Evolutionary conservation across 2,113 vertebrate genomes (phyloP), one percentile per base, ranked within the genome.

Genomic region (Cyrtonyx montezumae): DNA sequence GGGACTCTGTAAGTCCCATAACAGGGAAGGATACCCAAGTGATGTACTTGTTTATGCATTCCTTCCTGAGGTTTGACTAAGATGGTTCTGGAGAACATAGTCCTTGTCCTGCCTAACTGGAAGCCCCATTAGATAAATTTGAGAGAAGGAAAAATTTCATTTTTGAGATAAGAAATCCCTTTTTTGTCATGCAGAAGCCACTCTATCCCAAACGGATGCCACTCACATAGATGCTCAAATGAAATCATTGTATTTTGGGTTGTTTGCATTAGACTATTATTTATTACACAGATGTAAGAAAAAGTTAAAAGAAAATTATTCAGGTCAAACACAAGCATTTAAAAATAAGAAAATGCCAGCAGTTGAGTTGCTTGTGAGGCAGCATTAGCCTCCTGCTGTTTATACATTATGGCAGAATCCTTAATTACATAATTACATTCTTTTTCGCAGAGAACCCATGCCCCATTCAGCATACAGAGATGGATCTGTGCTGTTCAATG

Each of bases 1-100:
- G 53, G 45, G n/a, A 15, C 0, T 17, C 51, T 30, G 23, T 42
- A 59, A 40, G 25, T 17, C 13, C 79, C 73, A 10, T 0, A 1
- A 5, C 8, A 37, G 11, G 74, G 70, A 68, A 13, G 58, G 74
- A n/a, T 25, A 9, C 13, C 12, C n/a, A 42, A 32, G 59, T 59
- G 12, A 46, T 23, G 51, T 5, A 51, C 56, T 12, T 11, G 10
- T 12, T 30, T 43, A 45, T 43, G 71, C 45, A 45, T 42, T 42
- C 40, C 4, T 66, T 65, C 62, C 89, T 82, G 56, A 20, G 49
- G 18, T 23, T 45, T 75, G 56, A 46, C n/a, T 32, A 7, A 55
- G 46, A 34, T 21, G 1, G 21, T 78, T 45, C 21, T 26, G 45
- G 8, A 49, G 55, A 20, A 28, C 30, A 36, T 34, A 7, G 6